phyloP scores from a whole-genome alignment of 2,888 invertebrate genomes.

The Halocaridina rubra region DNA sequence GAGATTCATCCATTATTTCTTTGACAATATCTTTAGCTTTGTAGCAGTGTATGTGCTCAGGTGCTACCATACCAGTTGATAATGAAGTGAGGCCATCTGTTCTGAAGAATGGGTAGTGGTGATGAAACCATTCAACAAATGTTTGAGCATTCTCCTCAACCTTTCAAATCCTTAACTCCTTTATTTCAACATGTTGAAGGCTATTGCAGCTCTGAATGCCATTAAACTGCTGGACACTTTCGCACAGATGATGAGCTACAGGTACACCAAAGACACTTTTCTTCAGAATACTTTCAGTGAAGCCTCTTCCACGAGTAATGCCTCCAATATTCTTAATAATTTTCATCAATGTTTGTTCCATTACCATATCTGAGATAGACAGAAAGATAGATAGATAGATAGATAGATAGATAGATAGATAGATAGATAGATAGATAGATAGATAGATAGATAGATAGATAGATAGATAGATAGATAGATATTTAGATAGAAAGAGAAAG shows the following conservation, averaged over 20 bases:
- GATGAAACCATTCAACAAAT: constrained; percentile 17
- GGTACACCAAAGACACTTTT: too few relatives aligned
- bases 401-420: too few relatives aligned
- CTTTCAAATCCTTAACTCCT: constrained; percentile 7
- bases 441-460: too few relatives aligned
- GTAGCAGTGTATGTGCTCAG: not conserved
- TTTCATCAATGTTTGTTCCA: too few relatives aligned
- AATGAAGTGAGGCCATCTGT: constrained; percentile 22
- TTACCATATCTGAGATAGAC: too few relatives aligned
- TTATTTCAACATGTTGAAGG: constrained; percentile 15
- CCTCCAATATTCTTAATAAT: constrained; percentile 23
- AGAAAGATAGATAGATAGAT: too few relatives aligned
- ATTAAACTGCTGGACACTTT: constrained; percentile 1
- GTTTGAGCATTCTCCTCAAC: not conserved
- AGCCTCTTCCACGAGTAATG: not conserved
- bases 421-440: too few relatives aligned
- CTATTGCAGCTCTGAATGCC: too few relatives aligned
- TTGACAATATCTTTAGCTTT: not conserved
- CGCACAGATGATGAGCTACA: constrained; percentile 7
- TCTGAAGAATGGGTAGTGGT: constrained; percentile 1
- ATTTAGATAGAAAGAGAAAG: too few relatives aligned
- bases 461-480: too few relatives aligned
- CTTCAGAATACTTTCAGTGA: not conserved
- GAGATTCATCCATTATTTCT: not conserved
- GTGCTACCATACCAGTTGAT: too few relatives aligned